Base-by-base conservation (phyloP, 1,140 invertebrate genomes). In the Bombus breviceps region DNA sequence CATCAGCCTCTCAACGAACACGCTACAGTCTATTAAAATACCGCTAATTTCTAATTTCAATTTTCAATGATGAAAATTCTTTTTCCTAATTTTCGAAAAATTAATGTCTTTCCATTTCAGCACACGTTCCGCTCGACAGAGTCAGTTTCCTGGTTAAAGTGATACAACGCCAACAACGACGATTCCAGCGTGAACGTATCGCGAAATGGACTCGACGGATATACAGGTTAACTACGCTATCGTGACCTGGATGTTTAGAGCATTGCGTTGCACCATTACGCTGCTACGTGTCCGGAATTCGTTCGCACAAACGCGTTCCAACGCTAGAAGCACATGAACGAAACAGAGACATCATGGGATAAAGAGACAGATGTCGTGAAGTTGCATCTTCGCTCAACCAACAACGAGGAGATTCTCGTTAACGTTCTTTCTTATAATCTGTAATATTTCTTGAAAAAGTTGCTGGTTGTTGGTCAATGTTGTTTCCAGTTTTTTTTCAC, bases 171-270 rank as follows among this genome's bases (percentile, higher is more conserved):
- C 5, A 28, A 41, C 13, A 72, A 41, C 76, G 39, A 41, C 59
- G n/a, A 72, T 72, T 59, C 34, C 34, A 28, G 34, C 43, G 43
- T 8, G 34, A 57, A n/a, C 59, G 81, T 76, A 66, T 75, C 72
- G 59, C 81, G 81, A 32, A 66, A 66, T 34, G 73, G 57, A 47
- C 57, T 32, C 57, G 71, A n/a, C 81, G 81, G 47, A 64, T 82
- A 77, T 69, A 83, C 74, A 77, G 74, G 82, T 79, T 84, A 78
- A 79, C 82, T 32, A 66, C 43, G 75, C 64, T 59, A 66, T 69
- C 82, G 82, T 84, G 82, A 84, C 82, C 82, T 71, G 82, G 75
- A 84, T 84, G 64, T 84, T 84, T 78, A 78, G 62, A 41, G 64
- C 74, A 76, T 43, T 57, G 47, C 82, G 62, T 71, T 59, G 64